Conservation (phyloP, 2,888 invertebrate genomes). For the Zelleria hepariella region DNA sequence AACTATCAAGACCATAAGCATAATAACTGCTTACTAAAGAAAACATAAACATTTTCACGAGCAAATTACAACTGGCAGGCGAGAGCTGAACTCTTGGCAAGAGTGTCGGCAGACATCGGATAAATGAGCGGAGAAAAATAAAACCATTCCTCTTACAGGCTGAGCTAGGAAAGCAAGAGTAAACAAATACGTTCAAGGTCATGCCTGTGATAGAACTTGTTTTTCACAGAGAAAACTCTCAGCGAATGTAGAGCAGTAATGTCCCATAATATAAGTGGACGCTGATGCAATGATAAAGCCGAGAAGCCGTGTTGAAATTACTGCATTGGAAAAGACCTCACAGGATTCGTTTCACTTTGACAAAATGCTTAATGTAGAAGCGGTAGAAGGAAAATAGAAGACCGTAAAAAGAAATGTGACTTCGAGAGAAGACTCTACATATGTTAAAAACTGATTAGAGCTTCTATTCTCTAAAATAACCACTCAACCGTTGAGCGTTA, state of each 20-base stretch:
- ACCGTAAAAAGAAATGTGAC: too few species aligned
- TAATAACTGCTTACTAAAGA: neutral
- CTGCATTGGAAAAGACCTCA: neutral
- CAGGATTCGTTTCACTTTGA: neutral
- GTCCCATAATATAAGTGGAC: too few species aligned
- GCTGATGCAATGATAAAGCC: too few species aligned
- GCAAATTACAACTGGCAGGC: neutral
- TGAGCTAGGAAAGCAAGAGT: neutral
- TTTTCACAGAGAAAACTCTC: neutral
- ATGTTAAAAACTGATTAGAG: too few species aligned
- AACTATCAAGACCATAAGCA: neutral
- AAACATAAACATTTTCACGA: neutral
- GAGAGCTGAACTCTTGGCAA: neutral
- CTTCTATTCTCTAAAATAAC: too few species aligned
- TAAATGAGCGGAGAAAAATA: neutral
- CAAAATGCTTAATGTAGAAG: neutral
- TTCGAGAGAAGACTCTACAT: too few species aligned
- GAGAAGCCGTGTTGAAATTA: neutral
- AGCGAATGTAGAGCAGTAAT: neutral
- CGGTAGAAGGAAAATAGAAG: too few species aligned
- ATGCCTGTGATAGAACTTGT: neutral
- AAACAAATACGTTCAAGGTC: neutral
- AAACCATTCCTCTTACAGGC: neutral
- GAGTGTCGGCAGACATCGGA: neutral
- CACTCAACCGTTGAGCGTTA: too few species aligned